Conservation (phyloP, 2,113 vertebrate species). For the Hemicordylus capensis region DNA sequence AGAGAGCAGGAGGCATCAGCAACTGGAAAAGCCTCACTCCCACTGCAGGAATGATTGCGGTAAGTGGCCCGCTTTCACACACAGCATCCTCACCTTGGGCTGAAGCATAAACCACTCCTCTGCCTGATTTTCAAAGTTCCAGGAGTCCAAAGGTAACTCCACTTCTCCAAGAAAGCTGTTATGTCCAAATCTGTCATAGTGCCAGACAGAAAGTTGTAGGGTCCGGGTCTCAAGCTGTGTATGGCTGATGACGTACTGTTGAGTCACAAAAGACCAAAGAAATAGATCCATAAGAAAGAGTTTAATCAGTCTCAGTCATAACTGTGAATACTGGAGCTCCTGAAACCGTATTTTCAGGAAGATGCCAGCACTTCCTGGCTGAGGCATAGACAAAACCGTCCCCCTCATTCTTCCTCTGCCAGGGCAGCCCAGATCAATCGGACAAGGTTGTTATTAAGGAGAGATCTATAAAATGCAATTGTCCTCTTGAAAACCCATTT, state of each 20-base stretch:
- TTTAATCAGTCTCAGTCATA: conserved; percentile 30
- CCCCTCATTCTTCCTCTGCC: conserved; percentile 44
- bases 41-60: no score
- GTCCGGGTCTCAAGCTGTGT: conserved; percentile 94
- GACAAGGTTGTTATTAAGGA: conserved; percentile 3
- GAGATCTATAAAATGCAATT: background rate
- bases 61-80: no score
- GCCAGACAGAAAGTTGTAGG: conserved; percentile 95
- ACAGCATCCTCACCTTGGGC: conserved; percentile 88
- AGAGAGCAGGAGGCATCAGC: no score
- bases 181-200: conserved; percentile 92
- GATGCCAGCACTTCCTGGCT: conserved; percentile 35
- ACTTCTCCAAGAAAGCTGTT: conserved; percentile 97
- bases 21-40: no score
- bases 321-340: conserved; percentile 11
- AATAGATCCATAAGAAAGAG: conserved; percentile 39
- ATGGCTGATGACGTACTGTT: conserved; percentile 95
- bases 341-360: conserved; percentile 21
- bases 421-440: conserved; percentile 16
- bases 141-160: conserved; percentile 93
- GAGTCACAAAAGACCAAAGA: conserved; percentile 44
- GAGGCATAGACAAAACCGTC: conserved; percentile 38
- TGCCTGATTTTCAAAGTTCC: conserved; percentile 90
- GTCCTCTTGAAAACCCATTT: background rate
- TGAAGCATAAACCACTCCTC: conserved; percentile 93